phyloP scores from a whole-genome alignment of 2,113 vertebrate species.

The Corythaeola cristata region DNA sequence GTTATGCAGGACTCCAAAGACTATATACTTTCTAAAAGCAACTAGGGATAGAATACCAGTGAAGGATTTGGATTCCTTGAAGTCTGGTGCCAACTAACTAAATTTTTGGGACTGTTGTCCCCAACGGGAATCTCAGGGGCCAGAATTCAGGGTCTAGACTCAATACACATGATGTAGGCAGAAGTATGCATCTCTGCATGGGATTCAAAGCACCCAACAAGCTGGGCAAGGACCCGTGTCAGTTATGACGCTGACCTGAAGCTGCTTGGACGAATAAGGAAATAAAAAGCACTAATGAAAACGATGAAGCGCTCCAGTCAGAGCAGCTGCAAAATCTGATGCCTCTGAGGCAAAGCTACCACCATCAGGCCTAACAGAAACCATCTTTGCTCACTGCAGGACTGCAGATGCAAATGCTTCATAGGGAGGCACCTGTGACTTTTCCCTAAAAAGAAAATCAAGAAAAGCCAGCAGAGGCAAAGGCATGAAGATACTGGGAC shows the following conservation, averaged over 20 bases:
- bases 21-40: not conserved
- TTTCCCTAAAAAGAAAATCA: not conserved
- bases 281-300: not conserved
- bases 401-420: not conserved
- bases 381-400: not conserved
- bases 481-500: not conserved
- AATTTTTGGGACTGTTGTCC: fast-evolving
- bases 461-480: fast-evolving
- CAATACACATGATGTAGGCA: fast-evolving
- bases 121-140: not conserved
- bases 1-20: not conserved
- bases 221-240: not conserved
- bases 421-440: not conserved
- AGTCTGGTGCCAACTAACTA: not conserved
- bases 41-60: not conserved
- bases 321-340: not conserved
- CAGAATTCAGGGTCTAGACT: not conserved
- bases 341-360: not conserved
- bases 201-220: not conserved
- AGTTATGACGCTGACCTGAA: not conserved
- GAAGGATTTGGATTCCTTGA: not conserved
- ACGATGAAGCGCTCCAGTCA: not conserved
- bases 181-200: not conserved
- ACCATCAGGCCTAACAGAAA: not conserved
- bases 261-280: not conserved